Evolutionary conservation across 2,888 invertebrate genomes (phyloP).

Genomic region (Boloria selene): DNA sequence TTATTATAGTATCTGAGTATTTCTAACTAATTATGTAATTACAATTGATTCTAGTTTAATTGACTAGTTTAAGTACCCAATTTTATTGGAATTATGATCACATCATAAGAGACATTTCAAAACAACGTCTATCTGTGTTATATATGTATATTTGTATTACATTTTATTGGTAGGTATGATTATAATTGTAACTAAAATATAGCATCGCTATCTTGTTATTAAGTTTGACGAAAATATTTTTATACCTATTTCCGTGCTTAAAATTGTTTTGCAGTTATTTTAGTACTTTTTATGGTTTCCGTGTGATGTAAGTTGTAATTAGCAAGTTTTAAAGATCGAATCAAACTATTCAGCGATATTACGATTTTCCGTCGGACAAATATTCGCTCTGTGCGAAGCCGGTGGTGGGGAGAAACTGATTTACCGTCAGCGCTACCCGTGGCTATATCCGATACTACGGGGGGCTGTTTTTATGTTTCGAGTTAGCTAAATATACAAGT

Average conservation of each 20-base stretch:
- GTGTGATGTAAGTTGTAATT: constrained; percentile 12
- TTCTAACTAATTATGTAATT: neutral
- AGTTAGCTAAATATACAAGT: too few relatives aligned
- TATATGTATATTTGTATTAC: constrained; percentile 20
- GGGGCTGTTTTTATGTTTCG: too few relatives aligned
- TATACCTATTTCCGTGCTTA: constrained; percentile 2
- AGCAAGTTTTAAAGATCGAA: constrained; percentile 14
- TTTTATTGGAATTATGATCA: neutral
- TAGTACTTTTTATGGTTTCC: constrained; percentile 13
- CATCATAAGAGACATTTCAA: constrained; percentile 10
- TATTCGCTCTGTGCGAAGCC: too few relatives aligned
- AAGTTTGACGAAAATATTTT: constrained; percentile 21
- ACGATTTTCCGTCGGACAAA: constrained; percentile 23
- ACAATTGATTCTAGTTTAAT: neutral
- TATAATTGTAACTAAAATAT: constrained; percentile 4
- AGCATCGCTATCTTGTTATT: constrained; percentile 20
- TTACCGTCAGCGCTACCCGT: too few relatives aligned
- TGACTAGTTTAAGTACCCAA: neutral
- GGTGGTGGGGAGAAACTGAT: too few relatives aligned
- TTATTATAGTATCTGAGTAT: too few relatives aligned
- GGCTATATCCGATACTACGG: too few relatives aligned
- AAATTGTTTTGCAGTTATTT: neutral
- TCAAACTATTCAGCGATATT: constrained; percentile 22
- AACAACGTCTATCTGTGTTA: constrained; percentile 12
- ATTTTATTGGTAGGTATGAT: too few relatives aligned